Percentiles rank a stretch among this genome's conserved stretches.
Conservation (phyloP, 2,113 vertebrate species). For the Cephalopholis sonnerati region DNA sequence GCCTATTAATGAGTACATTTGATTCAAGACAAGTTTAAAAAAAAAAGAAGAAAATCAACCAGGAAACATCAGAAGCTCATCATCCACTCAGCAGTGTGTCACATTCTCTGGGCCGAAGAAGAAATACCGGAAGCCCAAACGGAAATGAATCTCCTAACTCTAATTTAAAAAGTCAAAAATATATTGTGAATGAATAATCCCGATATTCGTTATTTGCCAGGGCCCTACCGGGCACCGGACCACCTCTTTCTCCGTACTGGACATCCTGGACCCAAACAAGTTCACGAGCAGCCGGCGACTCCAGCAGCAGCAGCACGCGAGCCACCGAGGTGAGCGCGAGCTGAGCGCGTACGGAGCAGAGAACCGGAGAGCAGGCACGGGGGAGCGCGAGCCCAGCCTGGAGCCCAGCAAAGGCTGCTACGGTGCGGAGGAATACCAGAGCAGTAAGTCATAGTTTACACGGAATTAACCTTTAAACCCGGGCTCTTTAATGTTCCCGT, state of each 20-base stretch:
- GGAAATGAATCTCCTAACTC: too few relatives aligned
- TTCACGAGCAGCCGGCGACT: conserved; percentile 89
- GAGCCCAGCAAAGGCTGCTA: conserved; percentile 64
- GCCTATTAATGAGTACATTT: background rate
- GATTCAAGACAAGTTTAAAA: too few relatives aligned
- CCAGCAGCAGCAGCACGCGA: conserved; percentile 50
- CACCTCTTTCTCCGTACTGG: conserved; percentile 97
- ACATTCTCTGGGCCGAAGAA: too few relatives aligned
- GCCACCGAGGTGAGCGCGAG: conserved; percentile 81
- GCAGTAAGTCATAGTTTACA: conserved; percentile 70
- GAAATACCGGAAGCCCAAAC: too few relatives aligned
- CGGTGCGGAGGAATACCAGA: conserved; percentile 83
- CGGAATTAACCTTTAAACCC: background rate
- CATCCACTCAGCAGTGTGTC: too few relatives aligned
- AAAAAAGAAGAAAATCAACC: too few relatives aligned
- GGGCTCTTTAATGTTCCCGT: background rate
- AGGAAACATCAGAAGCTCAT: too few relatives aligned
- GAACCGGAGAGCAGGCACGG: conserved; percentile 62
- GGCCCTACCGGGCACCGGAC: conserved; percentile 86
- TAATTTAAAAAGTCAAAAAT: background rate
- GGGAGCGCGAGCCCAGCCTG: conserved; percentile 61
- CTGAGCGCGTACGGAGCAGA: conserved; percentile 67
- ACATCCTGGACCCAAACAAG: conserved; percentile 97
- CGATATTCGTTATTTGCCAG: conserved; percentile 31
- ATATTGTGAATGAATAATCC: conserved; percentile 14